Evolutionary conservation across 2,113 vertebrate genomes (phyloP), one percentile per base, ranked within the genome.

Genomic region (Neotoma lepida): DNA sequence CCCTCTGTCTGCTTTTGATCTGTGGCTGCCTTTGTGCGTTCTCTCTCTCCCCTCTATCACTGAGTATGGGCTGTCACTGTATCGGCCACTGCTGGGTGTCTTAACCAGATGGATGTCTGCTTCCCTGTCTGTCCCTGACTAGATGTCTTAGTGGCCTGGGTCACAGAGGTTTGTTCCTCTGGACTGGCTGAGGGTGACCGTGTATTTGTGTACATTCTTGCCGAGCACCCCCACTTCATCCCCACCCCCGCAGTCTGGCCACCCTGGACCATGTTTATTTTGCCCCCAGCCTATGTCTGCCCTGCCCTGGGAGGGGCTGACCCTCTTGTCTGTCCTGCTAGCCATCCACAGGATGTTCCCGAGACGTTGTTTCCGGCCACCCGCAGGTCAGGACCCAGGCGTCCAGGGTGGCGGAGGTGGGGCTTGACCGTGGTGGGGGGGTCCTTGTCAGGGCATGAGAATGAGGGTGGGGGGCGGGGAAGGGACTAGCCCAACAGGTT

Each of bases 271-370:
- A 35, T 97, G 94, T 97, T 97, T 97, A 96, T 76, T 97, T 93
- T 97, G 97, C 96, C 97, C 97, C 95, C 91, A 96, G 95, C 63
- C 9, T 28, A 94, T 93, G 94, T 96, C 88, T 95, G 95, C 96
- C 87, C 95, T 94, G 96, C 80, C 91, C 64, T 20, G 92, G 96
- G 97, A 96, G 91, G 96, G 94, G 90, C 93, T 96, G 96, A 97
- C 95, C 97, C 94, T 96, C 95, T 91, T 9, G 74, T 95, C 94
- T 96, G 96, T 97, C 96, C 97, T 94, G 97, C 94, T 84, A 78
- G 95, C 90, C 63, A 85, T 95, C 96, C 91, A 97, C 97, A 97
- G 97, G 97, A 97, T 97, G 97, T 97, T 97, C 95, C 86, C 96
- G 82, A 97, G 97, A 97, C 97, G 35, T 93, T 30, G 95, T 93